Evolutionary conservation across 2,797 vertebrate species (phyloP).

Genomic region (Sebastes vulpes): DNA sequence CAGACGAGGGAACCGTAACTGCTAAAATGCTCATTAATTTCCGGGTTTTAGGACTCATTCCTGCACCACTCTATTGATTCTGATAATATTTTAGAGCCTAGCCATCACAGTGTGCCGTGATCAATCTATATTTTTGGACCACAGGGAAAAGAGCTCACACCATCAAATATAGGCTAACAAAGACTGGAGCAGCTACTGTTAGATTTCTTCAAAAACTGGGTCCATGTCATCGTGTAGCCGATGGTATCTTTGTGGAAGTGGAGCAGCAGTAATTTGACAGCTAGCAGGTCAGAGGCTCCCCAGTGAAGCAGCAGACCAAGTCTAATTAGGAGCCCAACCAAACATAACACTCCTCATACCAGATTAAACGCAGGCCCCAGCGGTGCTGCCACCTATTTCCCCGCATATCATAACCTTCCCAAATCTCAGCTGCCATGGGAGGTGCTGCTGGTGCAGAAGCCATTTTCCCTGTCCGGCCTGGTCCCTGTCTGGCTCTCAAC

Average conservation of each 20-base stretch:
- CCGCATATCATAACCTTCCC: constrained; percentile 40
- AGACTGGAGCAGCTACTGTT: constrained; percentile 39
- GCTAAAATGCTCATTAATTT: too few relatives aligned
- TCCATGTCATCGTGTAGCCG: constrained; percentile 48
- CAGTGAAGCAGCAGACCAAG: constrained; percentile 75
- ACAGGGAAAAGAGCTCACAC: constrained; percentile 26
- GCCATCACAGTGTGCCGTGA: background rate
- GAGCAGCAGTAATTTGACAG: constrained; percentile 82
- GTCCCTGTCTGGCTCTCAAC: constrained; percentile 72
- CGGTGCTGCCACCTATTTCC: constrained; percentile 39
- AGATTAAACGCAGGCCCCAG: constrained; percentile 60
- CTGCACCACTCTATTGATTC: constrained; percentile 2
- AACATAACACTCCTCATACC: constrained; percentile 56
- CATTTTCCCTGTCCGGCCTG: constrained; percentile 75
- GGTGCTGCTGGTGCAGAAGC: constrained; percentile 73
- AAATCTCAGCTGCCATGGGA: constrained; percentile 59
- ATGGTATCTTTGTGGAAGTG: constrained; percentile 70
- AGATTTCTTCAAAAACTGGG: constrained; percentile 63
- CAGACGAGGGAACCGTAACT: too few relatives aligned
- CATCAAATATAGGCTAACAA: constrained; percentile 56
- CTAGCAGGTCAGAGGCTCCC: constrained; percentile 79
- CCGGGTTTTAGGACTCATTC: too few relatives aligned
- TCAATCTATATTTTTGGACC: constrained; percentile 33
- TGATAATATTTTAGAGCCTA: constrained; percentile 11
- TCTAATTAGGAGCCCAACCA: constrained; percentile 77